phyloP scores from a whole-genome alignment of 2,113 vertebrate genomes.

The Passer domesticus region DNA sequence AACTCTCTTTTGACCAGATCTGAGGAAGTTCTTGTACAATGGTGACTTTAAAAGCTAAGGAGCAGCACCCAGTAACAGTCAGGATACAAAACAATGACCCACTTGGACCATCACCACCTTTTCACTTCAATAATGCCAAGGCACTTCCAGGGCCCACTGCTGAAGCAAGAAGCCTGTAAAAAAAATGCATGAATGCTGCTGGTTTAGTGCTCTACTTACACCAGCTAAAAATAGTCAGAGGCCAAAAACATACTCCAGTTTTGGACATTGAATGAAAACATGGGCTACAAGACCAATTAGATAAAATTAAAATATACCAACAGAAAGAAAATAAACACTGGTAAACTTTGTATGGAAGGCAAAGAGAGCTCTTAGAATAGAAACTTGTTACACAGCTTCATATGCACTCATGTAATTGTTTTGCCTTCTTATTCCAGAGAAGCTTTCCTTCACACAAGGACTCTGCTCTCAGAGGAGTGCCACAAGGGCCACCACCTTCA shows the following conservation, averaged over 20 bases:
- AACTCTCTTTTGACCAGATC: background rate
- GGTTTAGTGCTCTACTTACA: background rate
- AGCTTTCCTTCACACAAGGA: background rate
- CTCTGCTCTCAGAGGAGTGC: background rate
- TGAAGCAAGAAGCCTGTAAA: background rate
- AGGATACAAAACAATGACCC: background rate
- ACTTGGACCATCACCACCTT: background rate
- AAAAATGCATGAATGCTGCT: background rate
- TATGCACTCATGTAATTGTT: background rate
- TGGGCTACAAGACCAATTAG: background rate
- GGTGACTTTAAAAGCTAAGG: background rate
- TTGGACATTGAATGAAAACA: background rate
- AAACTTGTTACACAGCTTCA: background rate
- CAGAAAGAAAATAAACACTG: background rate
- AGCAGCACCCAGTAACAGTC: background rate
- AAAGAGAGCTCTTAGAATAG: background rate
- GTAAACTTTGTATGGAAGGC: background rate
- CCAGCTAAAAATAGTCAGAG: background rate
- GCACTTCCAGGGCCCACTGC: background rate
- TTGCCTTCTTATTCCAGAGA: background rate
- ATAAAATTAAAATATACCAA: background rate
- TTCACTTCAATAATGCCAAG: accelerated
- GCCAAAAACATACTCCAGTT: background rate
- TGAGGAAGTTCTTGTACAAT: background rate
- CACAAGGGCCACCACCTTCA: background rate